Conservation (phyloP, 2,113 vertebrate genomes). For the Archocentrus centrarchus region DNA sequence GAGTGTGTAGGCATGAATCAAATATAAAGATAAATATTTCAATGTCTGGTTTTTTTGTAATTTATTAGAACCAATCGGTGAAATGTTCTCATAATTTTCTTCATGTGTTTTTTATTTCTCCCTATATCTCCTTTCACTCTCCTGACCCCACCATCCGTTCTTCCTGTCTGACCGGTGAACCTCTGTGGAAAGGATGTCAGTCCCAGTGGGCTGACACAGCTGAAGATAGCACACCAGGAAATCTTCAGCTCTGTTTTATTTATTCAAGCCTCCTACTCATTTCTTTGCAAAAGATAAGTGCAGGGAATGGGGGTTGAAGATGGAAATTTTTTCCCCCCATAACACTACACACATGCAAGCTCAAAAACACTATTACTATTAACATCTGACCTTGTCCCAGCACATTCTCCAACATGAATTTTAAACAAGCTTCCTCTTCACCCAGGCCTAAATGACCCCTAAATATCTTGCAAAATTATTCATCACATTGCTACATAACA, state of each 20-base stretch:
- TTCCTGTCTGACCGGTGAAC: constrained; percentile 34
- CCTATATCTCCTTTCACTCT: neutral
- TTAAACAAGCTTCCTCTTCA: constrained; percentile 42
- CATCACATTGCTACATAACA: constrained; percentile 35
- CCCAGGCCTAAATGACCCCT: constrained; percentile 21
- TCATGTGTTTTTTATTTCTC: neutral
- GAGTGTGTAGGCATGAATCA: neutral
- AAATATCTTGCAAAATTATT: constrained; percentile 50
- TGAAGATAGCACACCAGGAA: constrained; percentile 43
- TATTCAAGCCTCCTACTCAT: constrained; percentile 59
- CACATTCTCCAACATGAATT: constrained; percentile 48
- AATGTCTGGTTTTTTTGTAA: neutral
- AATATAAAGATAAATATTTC: constrained; percentile 13
- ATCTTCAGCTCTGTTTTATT: constrained; percentile 50
- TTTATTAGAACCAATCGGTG: neutral
- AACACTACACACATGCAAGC: neutral
- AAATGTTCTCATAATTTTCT: neutral
- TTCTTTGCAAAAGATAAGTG: constrained; percentile 44
- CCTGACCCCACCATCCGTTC: neutral
- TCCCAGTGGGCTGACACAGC: constrained; percentile 33
- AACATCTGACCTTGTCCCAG: constrained; percentile 53
- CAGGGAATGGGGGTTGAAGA: constrained; percentile 16
- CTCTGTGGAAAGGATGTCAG: constrained; percentile 6
- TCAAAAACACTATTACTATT: constrained; percentile 34
- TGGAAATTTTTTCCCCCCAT: constrained; percentile 38